Base-by-base conservation (phyloP, 2,888 invertebrate species). In the Nasonovia ribisnigri region DNA sequence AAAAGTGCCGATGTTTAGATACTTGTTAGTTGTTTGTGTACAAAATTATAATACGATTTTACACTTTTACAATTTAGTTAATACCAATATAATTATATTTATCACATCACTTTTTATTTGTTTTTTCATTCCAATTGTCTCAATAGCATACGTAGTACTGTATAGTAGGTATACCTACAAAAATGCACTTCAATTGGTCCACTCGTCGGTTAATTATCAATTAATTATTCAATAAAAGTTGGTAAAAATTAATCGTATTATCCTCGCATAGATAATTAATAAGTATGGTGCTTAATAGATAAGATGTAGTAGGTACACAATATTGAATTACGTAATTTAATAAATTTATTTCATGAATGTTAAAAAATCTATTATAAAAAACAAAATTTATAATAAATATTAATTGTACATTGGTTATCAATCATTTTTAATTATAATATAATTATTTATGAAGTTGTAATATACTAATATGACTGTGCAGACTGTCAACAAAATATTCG, bases 261-360 rank as follows among this genome's bases (percentile, higher is more conserved):
- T 91, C 16, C 77, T 77, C 43, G 4, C 51, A 16, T 16, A 43
- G 89, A 89, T 89, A 89, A 89, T 43, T 54, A 60, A 57, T 57
- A 48, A 89, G 42, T 89, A 89, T 24, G 16, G 43, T 89, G 36
- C 57, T 89, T 60, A 46, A 89, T 42, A 60, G 89, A 89, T 89
- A 60, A 60, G 29, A 43, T n/a, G 16, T 77, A 6, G 0, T 77
- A 36, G 36, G 8, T 36, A 77, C 77, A 77, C 36, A 77, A 36
- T 77, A 36, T 36, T 77, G 36, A 77, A 77, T 77, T 77, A 8
- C 77, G 77, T 77, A 77, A 77, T 36, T 77, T 20, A 77, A 77
- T 20, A 36, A 36, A 42, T 42, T 20, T 77, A 77, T 77, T 77
- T 77, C 77, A 36, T 77, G 36, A 77, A 77, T 77, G 77, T 36